Evolutionary conservation across 1,140 invertebrate genomes (phyloP), one percentile per base, ranked within the genome.

Genomic region (Drosophila mojavensis): DNA sequence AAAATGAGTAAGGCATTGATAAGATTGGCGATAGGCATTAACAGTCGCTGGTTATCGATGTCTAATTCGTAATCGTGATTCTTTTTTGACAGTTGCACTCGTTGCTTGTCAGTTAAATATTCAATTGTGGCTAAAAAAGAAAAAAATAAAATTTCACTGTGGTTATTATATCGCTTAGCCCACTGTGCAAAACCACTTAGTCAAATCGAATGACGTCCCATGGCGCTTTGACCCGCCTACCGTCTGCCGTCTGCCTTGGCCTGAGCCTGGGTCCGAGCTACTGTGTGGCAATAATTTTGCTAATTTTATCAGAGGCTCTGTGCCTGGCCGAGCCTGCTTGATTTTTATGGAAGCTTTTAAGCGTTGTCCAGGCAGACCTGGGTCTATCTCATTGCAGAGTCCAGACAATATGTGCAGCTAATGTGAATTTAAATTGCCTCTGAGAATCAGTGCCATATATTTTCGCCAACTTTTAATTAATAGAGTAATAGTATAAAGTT

Each of bases 311-410:
- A 68, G 76, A 43, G 43, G 58, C 56, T 60, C 78, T 70, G 53
- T 75, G 58, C 41, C 61, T 70, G 69, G 10, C 11, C 10, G 36
- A 39, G 75, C 51, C 77, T 78, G 65, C 20, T 58, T 82, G 80
- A 79, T 79, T 83, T 82, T 83, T 79, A 82, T 83, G 45, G 66
- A 76, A 24, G 80, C 80, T 83, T 83, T 83, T 83, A 83, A 64
- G 50, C 62, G 36, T 15, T 15, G 39, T 15, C 15, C 45, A 41
- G 56, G 30, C 13, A 33, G n/a, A 55, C 3, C 3, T 39, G 3
- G 4, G 10, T 63, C 58, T 51, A 24, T n/a, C 11, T 24, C 50
- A 2, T 13, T 13, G 4, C 20, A 24, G 20, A 24, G 2, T 24
- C 20, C 20, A 10, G 4, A 26, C 79, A 81, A 78, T 75, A 24